Evolutionary conservation across 1,140 invertebrate species (phyloP), one percentile per base, ranked within the genome.

Genomic region (Drosophila arizonae): DNA sequence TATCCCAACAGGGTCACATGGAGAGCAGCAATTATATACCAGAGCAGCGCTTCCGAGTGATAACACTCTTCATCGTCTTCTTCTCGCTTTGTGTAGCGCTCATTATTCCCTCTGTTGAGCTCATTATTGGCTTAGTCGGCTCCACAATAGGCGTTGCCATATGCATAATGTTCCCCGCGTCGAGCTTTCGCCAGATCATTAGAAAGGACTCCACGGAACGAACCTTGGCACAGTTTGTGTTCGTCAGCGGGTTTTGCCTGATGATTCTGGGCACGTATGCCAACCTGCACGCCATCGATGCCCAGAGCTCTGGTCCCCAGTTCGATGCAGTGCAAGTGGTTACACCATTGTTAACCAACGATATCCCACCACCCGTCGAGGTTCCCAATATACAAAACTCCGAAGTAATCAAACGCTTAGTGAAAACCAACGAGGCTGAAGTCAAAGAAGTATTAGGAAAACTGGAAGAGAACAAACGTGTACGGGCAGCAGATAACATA

Each of bases 101-200:
- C 46, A 85, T 97, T 45, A 94, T 97, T 76, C 97, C 97, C 17
- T 96, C 96, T 84, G 97, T 99, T 69, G 98, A 99, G 93, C 94
- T 99, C 78, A 96, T 99, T 52, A 93, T 99, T 28, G 97, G 97
- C 4, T 92, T 99, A 33, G 95, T 98, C 57, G 98, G 98, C 11
- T 97, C 98, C 11, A 98, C 98, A 10, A 97, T 98, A 77, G 98
- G 98, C 4, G 96, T 97, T n/a, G 94, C 97, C 63, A 96, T 99
- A 72, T 98, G 97, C 82, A 94, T 98, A 13, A 96, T 99, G 79
- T 96, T 98, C 88, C 98, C 98, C 1, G 95, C 97, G 1, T 93
- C 94, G 9, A 95, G 95, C 86, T 96, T 96, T 77, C 93, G 96
- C 41, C 94, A 95, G 43, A 93, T 96, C 45, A 95, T 94, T 8